Conservation (phyloP, 2,797 vertebrate genomes). For the Chaenodraco wilsoni region DNA sequence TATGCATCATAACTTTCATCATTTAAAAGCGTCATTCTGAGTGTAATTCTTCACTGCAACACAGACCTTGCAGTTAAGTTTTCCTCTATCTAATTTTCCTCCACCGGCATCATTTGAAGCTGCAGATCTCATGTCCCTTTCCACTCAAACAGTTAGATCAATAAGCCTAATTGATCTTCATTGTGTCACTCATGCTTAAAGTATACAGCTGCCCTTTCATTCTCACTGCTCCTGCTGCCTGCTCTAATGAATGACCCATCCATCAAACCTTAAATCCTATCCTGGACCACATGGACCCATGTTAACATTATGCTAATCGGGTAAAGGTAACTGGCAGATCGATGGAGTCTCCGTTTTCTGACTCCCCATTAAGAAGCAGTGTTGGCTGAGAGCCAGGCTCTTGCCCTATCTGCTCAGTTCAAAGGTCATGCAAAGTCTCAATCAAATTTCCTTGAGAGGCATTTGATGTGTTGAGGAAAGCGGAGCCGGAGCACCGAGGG, state of each 20-base stretch:
- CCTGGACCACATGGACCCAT: constrained; percentile 58
- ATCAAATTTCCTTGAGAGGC: constrained; percentile 68
- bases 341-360: constrained; percentile 55
- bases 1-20: constrained; percentile 34
- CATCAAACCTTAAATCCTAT: constrained; percentile 74
- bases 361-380: constrained; percentile 52
- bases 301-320: constrained; percentile 83
- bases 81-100: constrained; percentile 39
- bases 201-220: constrained; percentile 72
- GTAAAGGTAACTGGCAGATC: constrained; percentile 72
- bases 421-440: constrained; percentile 72
- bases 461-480: constrained; percentile 66
- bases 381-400: constrained; percentile 54
- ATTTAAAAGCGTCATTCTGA: constrained; percentile 18
- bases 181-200: constrained; percentile 79
- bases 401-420: constrained; percentile 54
- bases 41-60: constrained; percentile 30
- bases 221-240: constrained; percentile 64
- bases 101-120: constrained; percentile 25
- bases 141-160: constrained; percentile 78
- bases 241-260: constrained; percentile 76
- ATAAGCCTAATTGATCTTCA: constrained; percentile 83
- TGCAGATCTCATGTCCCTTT: constrained; percentile 56
- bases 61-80: constrained; percentile 21
- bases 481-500: constrained; percentile 10